Conservation (phyloP, 2,888 invertebrate genomes). For the Sylvicola cinctus region DNA sequence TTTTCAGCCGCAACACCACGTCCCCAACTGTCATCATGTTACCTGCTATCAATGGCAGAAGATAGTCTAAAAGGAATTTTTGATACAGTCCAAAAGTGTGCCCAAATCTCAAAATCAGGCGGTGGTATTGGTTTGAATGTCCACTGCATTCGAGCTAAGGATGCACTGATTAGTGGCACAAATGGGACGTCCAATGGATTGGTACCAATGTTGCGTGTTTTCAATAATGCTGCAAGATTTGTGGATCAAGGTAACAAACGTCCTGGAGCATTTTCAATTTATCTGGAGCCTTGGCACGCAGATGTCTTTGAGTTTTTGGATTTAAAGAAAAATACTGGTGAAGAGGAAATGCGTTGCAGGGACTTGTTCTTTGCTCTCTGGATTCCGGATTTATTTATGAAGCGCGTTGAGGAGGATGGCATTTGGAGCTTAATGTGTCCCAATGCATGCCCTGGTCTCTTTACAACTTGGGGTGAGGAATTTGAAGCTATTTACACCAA, state of each 20-base stretch:
- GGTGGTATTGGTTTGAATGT: conserved; percentile 88
- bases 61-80: conserved; percentile 87
- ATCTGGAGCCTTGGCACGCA: conserved; percentile 92
- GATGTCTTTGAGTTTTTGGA: conserved; percentile 84
- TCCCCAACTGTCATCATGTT: conserved; percentile 84
- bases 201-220: conserved; percentile 80
- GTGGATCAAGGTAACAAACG: conserved; percentile 91
- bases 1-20: conserved; percentile 79
- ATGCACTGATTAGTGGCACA: conserved; percentile 72
- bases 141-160: conserved; percentile 75
- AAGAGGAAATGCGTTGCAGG: conserved; percentile 74
- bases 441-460: conserved; percentile 62
- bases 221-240: conserved; percentile 77
- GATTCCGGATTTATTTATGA: conserved; percentile 94
- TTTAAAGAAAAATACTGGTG: conserved; percentile 76
- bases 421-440: conserved; percentile 92
- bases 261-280: conserved; percentile 87
- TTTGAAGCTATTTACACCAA: conserved; percentile 66
- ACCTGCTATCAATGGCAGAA: conserved; percentile 75
- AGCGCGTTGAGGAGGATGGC: conserved; percentile 55
- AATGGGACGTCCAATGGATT: conserved; percentile 84
- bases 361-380: conserved; percentile 88
- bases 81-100: conserved; percentile 70
- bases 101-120: conserved; percentile 79
- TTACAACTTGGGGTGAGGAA: conserved; percentile 78